These are phyloP conservation scores for Slavum lentiscoides DNA, from an alignment of 2,888 invertebrate genomes.

Conservation along the genomic window DNA sequence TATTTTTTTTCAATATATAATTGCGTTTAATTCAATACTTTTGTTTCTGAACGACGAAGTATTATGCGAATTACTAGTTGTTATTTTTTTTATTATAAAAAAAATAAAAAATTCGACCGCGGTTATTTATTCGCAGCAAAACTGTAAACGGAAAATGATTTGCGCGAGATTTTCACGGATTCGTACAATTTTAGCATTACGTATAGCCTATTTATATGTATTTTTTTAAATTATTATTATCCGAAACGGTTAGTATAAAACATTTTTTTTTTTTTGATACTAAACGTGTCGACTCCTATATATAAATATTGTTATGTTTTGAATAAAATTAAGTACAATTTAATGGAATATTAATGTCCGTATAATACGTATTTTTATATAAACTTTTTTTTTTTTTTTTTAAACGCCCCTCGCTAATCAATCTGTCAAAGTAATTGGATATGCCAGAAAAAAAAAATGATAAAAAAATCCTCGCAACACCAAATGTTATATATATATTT, in stretches of 20 bases:
- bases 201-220: too few species aligned
- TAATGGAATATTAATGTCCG: slow-evolving; percentile 10
- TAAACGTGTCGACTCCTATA: neutral
- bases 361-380: neutral
- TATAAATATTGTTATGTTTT: neutral
- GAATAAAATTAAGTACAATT: slow-evolving; percentile 6
- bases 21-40: too few species aligned
- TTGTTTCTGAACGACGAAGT: too few species aligned
- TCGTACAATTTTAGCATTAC: too few species aligned
- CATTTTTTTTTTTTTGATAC: neutral
- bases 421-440: slow-evolving; percentile 22
- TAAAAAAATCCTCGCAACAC: neutral
- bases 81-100: too few species aligned
- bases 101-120: too few species aligned
- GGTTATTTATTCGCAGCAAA: too few species aligned
- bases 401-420: neutral
- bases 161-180: too few species aligned
- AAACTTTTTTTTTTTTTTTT: neutral
- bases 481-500: neutral
- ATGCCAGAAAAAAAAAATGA: neutral
- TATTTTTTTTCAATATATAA: too few species aligned
- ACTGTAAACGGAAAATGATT: too few species aligned
- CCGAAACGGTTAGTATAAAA: neutral
- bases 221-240: too few species aligned
- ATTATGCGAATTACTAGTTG: too few species aligned